Conservation (phyloP, 2,888 invertebrate species). For the Euproctis similis region DNA sequence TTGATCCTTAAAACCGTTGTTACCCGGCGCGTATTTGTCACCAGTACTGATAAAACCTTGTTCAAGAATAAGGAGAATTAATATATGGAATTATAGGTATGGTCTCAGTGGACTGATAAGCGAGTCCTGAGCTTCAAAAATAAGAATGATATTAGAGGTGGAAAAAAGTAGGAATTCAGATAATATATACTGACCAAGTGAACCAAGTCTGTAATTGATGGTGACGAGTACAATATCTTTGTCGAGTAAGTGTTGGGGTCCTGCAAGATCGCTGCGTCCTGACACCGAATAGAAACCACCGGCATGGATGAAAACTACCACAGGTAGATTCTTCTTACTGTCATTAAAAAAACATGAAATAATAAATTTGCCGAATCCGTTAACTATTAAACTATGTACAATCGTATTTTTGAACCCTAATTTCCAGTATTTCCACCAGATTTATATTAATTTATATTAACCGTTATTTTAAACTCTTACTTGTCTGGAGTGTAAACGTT, state of each 20-base stretch:
- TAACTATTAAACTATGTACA: no score
- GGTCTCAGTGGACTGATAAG: no score
- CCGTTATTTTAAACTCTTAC: no score
- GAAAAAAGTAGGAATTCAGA: neutral
- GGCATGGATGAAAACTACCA: slow-evolving; percentile 81
- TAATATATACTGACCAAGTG: slow-evolving; percentile 45
- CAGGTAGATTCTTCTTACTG: slow-evolving; percentile 58
- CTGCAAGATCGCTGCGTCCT: slow-evolving; percentile 74
- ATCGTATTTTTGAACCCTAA: no score
- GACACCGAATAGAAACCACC: slow-evolving; percentile 80
- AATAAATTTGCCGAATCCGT: no score
- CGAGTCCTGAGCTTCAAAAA: no score
- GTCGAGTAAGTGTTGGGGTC: slow-evolving; percentile 80
- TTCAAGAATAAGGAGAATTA: no score
- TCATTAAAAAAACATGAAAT: no score
- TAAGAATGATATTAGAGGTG: neutral
- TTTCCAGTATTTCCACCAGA: no score
- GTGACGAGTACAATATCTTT: slow-evolving; percentile 79
- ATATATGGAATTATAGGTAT: no score
- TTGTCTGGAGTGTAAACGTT: slow-evolving; percentile 73
- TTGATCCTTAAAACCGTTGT: slow-evolving; percentile 83
- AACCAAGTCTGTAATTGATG: slow-evolving; percentile 78
- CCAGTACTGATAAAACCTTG: slow-evolving; percentile 79
- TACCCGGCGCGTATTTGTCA: slow-evolving; percentile 78
- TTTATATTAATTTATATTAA: no score